Evolutionary conservation across 2,888 invertebrate species (phyloP), one percentile per base, ranked within the genome.

Genomic region (Chelonus formosanus): DNA sequence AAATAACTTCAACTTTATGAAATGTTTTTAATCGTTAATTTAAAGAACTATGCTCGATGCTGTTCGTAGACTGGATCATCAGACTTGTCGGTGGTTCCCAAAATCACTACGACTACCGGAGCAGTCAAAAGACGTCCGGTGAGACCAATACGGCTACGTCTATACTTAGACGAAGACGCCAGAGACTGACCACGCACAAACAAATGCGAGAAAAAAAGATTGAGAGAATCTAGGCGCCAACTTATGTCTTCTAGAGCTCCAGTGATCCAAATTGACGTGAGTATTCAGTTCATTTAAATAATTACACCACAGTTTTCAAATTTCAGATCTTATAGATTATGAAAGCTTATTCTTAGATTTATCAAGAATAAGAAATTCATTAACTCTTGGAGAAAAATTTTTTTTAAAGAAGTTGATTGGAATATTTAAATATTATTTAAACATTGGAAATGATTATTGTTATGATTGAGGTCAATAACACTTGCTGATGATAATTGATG

Each of bases 161-260:
- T 83, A 83, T 78, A 83, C 83, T 83, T 82, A 83, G 83, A 78
- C 77, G 74, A 71, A 74, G 76, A 78, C 75, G 74, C 77, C 72
- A 62, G 73, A 76, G 75, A 78, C 76, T 78, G 79, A 77, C 78
- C 80, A 76, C 76, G 72, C 73, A 67, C 74, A 73, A 74, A 77
- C 47, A 63, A 56, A 55, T 3, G 50, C 7, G 52, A 34, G 36
- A 36, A 63, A 34, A 34, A 40, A 45, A 61, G 47, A 56, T 40
- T 35, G 32, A 52, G 8, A 55, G 4, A 48, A 40, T 40, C 43
- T 31, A 8, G 48, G 48, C 44, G 40, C 48, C 56, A 45, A 58
- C 31, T 34, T 48, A 10, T 48, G 34, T 54, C 40, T 54, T 8
- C 35, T 40, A 40, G 40, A 67, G 69, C 61, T 71, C 71, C 71